These are phyloP conservation scores for Pocillopora damicornis DNA, from an alignment of 64 coral and sea anemone species.

Conservation along the genomic window DNA sequence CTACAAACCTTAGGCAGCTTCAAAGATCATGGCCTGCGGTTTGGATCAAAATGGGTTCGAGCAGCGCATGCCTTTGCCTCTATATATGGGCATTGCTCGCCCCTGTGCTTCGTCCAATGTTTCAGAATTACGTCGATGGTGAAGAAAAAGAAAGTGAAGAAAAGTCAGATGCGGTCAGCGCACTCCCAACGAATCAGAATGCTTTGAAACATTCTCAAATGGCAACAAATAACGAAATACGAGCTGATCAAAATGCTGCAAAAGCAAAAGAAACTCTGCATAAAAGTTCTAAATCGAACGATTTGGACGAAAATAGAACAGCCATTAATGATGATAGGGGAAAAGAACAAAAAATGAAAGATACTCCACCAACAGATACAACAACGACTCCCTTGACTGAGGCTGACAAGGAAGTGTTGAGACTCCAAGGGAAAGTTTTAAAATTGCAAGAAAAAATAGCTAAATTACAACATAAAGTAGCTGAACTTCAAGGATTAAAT, in stretches of 20 bases:
- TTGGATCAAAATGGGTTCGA: constrained; percentile 85
- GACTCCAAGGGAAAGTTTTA: constrained; percentile 81
- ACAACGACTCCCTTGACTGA: constrained; percentile 39
- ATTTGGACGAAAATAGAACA: background rate
- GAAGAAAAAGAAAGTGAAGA: background rate
- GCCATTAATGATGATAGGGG: background rate
- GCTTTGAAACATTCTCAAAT: constrained; percentile 26
- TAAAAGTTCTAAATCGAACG: background rate
- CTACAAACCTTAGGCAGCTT: constrained; percentile 24
- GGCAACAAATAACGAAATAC: background rate
- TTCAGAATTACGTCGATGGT: constrained; percentile 24
- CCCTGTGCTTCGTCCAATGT: constrained; percentile 44
- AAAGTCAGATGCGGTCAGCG: background rate
- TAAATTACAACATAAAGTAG: constrained; percentile 88
- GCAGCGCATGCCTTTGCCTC: constrained; percentile 70
- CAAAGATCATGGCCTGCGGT: constrained; percentile 82
- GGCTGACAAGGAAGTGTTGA: constrained; percentile 74
- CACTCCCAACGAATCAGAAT: constrained; percentile 9
- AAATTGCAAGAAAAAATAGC: constrained; percentile 88
- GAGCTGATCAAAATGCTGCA: background rate
- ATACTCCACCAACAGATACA: background rate
- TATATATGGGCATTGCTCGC: constrained; percentile 70
- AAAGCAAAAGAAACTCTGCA: background rate
- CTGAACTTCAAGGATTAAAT: constrained; percentile 79
- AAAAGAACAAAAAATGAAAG: constrained; percentile 7